Percentiles rank a stretch among this genome's conserved stretches.
Evolutionary conservation across 2,797 vertebrate genomes (phyloP).

Genomic region (Ptychobarbus kaznakovi): DNA sequence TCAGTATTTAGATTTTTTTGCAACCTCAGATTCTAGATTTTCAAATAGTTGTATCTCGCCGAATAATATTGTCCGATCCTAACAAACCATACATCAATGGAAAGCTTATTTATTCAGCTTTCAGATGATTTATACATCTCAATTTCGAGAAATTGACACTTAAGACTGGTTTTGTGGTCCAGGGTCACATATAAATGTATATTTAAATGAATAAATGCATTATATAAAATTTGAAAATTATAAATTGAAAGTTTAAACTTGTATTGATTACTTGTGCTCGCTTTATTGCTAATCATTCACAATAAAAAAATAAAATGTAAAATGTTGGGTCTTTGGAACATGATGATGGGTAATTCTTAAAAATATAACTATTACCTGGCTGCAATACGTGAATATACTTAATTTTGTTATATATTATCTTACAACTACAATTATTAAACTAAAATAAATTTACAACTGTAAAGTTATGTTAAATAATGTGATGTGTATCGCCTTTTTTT

Average conservation of each 20-base stretch:
- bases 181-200: background rate
- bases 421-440: background rate
- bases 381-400: background rate
- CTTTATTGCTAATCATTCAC: background rate
- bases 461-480: background rate
- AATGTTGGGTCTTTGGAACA: background rate
- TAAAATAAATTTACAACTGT: background rate
- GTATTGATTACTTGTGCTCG: background rate
- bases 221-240: background rate
- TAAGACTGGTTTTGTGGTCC: too few species aligned
- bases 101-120: too few species aligned
- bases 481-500: constrained; percentile 17
- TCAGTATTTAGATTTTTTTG: too few species aligned
- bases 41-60: too few species aligned
- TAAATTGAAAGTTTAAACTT: background rate
- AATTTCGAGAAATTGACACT: too few species aligned
- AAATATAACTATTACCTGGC: too few species aligned
- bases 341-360: too few species aligned
- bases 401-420: background rate
- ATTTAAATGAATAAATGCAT: background rate
- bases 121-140: too few species aligned
- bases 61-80: too few species aligned
- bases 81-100: too few species aligned
- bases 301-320: background rate
- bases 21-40: too few species aligned